Base-by-base conservation (phyloP, 2,113 vertebrate species). In the Scatophagus argus region DNA sequence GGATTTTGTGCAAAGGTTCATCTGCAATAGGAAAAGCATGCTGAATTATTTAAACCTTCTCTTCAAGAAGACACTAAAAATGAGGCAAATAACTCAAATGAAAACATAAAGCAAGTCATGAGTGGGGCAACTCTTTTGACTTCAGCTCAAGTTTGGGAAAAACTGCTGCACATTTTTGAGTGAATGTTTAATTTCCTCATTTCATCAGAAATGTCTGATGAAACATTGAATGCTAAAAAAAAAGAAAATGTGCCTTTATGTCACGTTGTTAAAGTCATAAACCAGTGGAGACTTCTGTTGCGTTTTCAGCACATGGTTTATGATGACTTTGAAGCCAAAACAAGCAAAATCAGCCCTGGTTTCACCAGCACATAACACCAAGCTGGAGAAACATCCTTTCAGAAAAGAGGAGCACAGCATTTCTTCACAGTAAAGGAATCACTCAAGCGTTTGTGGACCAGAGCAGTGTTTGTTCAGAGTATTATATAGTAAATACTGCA, bases 371-470 rank as follows among this genome's bases (percentile, higher is more conserved):
- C 25, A n/a, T n/a, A 21, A 44, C 17, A 34, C 43, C 19, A 27
- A 77, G 23, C 62, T 63, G 65, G 51, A 74, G 74, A 83, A 76
- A 75, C 58, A 54, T 41, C 16, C 8, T 71, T n/a, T 51, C 27
- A 59, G 61, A 31, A 49, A 66, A 64, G 72, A 49, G 21, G 7
- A 71, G 32, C 47, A 63, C 19, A 39, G 56, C 47, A 83, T 77
- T 41, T 84, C 46, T 79, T 77, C 10, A 74, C 19, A 43, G 63
- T 34, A 41, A 80, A 82, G 43, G 29, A 62, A 52, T 83, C 52
- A 79, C 58, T 58, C 75, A 86, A 86, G 59, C 8, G 71, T 87
- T 89, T 89, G 78, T 87, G 85, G 77, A 86, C 65, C 82, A 76
- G 87, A 58, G 74, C 3, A 54, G 72, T 62, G 75, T 4, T 62